Conservation (phyloP, 2,888 invertebrate genomes). For the Platycheirus albimanus region DNA sequence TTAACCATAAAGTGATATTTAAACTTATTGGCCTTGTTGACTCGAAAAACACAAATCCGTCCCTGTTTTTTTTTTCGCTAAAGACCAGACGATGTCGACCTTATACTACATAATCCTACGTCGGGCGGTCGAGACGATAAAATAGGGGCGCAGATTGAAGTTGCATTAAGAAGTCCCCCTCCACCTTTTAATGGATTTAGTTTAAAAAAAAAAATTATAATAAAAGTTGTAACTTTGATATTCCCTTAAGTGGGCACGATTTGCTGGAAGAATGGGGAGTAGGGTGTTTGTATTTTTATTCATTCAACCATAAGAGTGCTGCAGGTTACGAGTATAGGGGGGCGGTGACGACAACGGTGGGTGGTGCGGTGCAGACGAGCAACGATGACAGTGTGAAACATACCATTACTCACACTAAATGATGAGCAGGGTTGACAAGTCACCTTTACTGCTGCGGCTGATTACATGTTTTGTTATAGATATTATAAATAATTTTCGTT, state of each 20-base stretch:
- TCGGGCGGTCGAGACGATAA: constrained; percentile 14
- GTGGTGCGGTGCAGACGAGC: too few species aligned
- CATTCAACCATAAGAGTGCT: constrained; percentile 39
- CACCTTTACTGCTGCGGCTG: constrained; percentile 50
- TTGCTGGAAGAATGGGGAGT: neutral
- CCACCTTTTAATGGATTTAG: constrained; percentile 44
- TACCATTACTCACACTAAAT: constrained; percentile 25
- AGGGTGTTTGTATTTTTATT: constrained; percentile 46
- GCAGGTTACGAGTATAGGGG: neutral
- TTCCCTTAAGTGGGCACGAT: constrained; percentile 40
- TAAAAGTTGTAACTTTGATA: constrained; percentile 53
- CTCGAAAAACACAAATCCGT: neutral
- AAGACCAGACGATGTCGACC: constrained; percentile 29
- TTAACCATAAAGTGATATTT: too few species aligned
- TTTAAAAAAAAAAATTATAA: constrained; percentile 49
- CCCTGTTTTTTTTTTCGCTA: neutral
- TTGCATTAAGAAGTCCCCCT: constrained; percentile 18
- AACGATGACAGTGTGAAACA: neutral
- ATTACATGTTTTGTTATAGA: constrained; percentile 50
- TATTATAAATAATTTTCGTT: constrained; percentile 25
- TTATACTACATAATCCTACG: neutral
- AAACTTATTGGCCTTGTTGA: too few species aligned
- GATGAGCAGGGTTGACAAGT: constrained; percentile 52
- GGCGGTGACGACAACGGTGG: neutral
- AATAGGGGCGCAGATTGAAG: constrained; percentile 20